A percentile compares a stretch with the other conserved stretches of the same genome.
Conservation (phyloP, 2,888 invertebrate genomes). For the Ctenicera cuprea region DNA sequence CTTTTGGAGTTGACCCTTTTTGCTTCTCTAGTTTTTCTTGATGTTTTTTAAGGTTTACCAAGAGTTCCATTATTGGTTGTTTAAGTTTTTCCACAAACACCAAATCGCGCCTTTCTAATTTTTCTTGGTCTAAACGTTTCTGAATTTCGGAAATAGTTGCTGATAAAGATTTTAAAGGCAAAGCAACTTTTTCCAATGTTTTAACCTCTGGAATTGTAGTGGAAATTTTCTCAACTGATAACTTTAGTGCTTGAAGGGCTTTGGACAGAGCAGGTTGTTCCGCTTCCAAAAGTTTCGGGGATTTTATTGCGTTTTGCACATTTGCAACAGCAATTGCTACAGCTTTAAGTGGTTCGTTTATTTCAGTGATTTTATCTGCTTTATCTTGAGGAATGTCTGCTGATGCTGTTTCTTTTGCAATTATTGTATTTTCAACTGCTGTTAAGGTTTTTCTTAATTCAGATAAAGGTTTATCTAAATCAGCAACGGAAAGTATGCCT, state of each 20-base stretch:
- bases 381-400: background rate
- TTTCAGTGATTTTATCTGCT: constrained; percentile 11
- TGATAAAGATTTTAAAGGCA: constrained; percentile 28
- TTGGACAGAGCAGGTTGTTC: constrained; percentile 19
- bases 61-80: constrained; percentile 6
- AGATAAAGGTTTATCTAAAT: constrained; percentile 43
- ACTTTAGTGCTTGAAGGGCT: constrained; percentile 21
- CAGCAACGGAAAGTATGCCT: constrained; percentile 52
- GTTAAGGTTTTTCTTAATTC: constrained; percentile 32
- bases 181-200: constrained; percentile 21
- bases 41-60: background rate
- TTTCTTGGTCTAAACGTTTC: constrained; percentile 2
- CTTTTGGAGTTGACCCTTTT: background rate
- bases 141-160: constrained; percentile 24
- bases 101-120: constrained; percentile 1
- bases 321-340: background rate
- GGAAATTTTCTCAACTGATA: constrained; percentile 29
- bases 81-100: constrained; percentile 23
- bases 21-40: background rate
- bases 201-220: background rate
- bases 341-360: constrained; percentile 27
- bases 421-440: constrained; percentile 1
- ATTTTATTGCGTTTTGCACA: background rate
- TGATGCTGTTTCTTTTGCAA: background rate
- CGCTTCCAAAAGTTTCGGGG: background rate